phyloP scores from a whole-genome alignment of 2,888 invertebrate genomes.

The Acleris emargana region DNA sequence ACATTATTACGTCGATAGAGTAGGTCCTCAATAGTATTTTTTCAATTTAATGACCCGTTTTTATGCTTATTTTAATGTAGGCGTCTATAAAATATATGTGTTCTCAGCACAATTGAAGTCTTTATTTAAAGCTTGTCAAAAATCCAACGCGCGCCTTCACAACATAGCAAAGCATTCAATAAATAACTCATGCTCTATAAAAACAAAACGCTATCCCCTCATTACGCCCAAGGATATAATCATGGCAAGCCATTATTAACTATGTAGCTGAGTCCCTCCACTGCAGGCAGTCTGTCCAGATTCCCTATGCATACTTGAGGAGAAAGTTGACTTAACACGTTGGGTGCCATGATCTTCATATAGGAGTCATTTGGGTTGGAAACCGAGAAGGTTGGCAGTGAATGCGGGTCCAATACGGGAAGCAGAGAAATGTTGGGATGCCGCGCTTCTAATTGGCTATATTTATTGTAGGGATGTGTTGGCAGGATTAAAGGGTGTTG shows the following conservation, averaged over 20 bases:
- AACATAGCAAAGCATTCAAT: conserved; percentile 13
- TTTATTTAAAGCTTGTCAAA: neutral
- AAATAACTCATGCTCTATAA: conserved; percentile 12
- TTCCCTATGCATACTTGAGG: conserved; percentile 33
- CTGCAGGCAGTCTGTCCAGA: conserved; percentile 32
- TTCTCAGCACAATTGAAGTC: too few relatives aligned
- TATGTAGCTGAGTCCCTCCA: conserved; percentile 26
- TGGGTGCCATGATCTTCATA: conserved; percentile 3
- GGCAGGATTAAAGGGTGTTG: too few relatives aligned
- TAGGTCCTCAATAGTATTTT: too few relatives aligned
- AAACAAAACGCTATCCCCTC: conserved; percentile 24
- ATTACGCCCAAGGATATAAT: conserved; percentile 35
- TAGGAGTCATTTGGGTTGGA: neutral
- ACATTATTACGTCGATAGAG: too few relatives aligned
- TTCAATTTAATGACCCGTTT: too few relatives aligned
- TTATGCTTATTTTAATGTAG: too few relatives aligned
- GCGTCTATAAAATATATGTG: too few relatives aligned
- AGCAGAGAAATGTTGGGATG: neutral
- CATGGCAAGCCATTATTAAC: conserved; percentile 24
- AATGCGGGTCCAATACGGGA: too few relatives aligned
- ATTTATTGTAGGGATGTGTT: too few relatives aligned
- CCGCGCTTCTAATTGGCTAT: too few relatives aligned
- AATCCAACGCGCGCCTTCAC: neutral
- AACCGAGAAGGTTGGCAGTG: too few relatives aligned
- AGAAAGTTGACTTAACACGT: conserved; percentile 31